Percentiles rank a stretch among this genome's conserved stretches.
These are phyloP conservation scores for Copidosoma aretas DNA, from an alignment of 2,888 invertebrate genomes.

Conservation along the genomic window DNA sequence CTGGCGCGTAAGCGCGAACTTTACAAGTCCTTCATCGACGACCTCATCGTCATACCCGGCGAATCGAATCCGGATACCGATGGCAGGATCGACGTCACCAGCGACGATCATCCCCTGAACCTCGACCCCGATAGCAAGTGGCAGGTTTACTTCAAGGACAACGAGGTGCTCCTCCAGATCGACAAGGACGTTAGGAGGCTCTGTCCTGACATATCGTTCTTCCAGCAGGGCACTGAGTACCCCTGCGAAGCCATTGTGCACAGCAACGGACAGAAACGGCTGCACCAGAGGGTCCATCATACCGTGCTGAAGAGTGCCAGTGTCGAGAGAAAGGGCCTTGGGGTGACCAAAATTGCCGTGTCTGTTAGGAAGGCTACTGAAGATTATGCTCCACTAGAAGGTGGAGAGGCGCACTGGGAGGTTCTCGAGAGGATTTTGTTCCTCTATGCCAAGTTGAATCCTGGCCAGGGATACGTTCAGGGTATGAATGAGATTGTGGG, in stretches of 20 bases:
- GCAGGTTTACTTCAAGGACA: constrained; percentile 96
- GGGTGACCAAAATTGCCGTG: constrained; percentile 82
- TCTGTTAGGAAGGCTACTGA: constrained; percentile 78
- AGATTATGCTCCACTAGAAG: constrained; percentile 86
- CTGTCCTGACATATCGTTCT: constrained; percentile 97
- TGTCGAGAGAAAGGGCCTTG: constrained; percentile 85
- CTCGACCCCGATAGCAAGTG: constrained; percentile 95
- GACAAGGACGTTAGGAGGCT: constrained; percentile 94
- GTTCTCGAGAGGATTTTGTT: constrained; percentile 96
- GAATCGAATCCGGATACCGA: constrained; percentile 65
- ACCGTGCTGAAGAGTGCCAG: constrained; percentile 86
- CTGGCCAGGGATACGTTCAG: constrained; percentile 94
- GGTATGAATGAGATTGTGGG: constrained; percentile 99
- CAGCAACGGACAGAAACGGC: constrained; percentile 80
- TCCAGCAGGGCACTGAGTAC: constrained; percentile 91
- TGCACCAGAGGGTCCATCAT: constrained; percentile 88
- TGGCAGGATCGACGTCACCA: constrained; percentile 66
- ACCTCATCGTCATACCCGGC: constrained; percentile 87
- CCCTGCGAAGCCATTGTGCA: constrained; percentile 84
- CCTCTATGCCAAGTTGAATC: constrained; percentile 96
- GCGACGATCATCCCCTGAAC: constrained; percentile 88
- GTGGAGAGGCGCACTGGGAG: constrained; percentile 98
- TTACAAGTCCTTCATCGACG: constrained; percentile 85
- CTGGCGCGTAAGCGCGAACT: constrained; percentile 78
- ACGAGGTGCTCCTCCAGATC: constrained; percentile 95